Percentiles rank a stretch among this genome's conserved stretches.
phyloP scores from a whole-genome alignment of 37 sponge, comb jelly and placozoan species.

The Amphimedon queenslandica region DNA sequence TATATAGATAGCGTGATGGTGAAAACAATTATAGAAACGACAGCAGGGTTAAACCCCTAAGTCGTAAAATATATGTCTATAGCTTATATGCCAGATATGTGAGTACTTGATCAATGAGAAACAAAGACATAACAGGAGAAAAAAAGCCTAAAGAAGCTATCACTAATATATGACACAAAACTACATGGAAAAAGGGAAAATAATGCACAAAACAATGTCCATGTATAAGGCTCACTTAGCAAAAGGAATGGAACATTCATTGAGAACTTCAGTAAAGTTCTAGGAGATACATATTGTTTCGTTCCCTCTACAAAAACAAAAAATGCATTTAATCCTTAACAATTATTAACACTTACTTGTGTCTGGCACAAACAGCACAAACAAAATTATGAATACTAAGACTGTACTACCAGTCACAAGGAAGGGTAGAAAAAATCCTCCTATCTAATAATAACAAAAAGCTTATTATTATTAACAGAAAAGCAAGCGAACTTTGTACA shows the following conservation, averaged over 20 bases:
- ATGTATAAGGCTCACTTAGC: conserved; percentile 24
- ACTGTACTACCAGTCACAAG: conserved; percentile 7
- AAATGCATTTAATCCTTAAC: too few species aligned
- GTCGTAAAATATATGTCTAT: too few species aligned
- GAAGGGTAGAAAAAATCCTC: conserved; percentile 51
- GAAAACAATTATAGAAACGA: too few species aligned
- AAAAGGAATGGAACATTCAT: conserved; percentile 19
- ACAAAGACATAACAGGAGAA: background rate
- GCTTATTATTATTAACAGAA: background rate
- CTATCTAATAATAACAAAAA: conserved; percentile 17
- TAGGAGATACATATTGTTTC: background rate
- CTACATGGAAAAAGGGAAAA: too few species aligned
- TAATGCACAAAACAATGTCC: too few species aligned
- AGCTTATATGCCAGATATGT: too few species aligned
- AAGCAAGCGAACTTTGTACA: conserved; percentile 26
- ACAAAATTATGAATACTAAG: conserved; percentile 12
- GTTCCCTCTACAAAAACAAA: background rate
- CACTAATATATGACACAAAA: too few species aligned
- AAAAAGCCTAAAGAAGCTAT: background rate
- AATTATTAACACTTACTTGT: conserved; percentile 19
- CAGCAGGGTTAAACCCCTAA: too few species aligned
- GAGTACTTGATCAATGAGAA: background rate
- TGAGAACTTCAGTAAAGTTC: conserved; percentile 3
- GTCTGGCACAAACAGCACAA: background rate
- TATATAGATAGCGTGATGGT: too few species aligned